Base-by-base conservation (phyloP, 2,888 invertebrate genomes). In the Dryococelus australis region DNA sequence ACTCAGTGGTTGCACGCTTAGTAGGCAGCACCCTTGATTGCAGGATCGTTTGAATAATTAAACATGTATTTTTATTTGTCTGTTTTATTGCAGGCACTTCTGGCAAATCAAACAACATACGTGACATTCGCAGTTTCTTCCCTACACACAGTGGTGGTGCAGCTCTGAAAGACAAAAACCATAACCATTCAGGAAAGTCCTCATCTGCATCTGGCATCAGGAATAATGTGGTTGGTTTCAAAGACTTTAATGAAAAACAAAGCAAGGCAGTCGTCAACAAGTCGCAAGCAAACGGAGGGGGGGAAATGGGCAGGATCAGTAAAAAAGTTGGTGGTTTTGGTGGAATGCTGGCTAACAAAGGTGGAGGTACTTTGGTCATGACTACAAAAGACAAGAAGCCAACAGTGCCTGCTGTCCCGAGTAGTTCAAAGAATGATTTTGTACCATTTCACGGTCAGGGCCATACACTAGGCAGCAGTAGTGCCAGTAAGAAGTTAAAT, bases 191-290 rank as follows among this genome's bases (percentile, higher is more conserved):
- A 16, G 24, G 16, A n/a, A 65, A 65, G 65, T 35, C 35, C 35
- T 65, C 65, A 65, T 65, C 20, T 65, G 16, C n/a, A 2, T 0
- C 65, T 8, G n/a, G 24, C 16, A 20, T 65, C 20, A 65, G 6
- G n/a, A 65, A 65, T 9, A 65, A 65, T 65, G 85, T 86, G 51
- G 43, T 78, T 43, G 90, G 89, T 83, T 87, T 91, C 24, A 90
- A 89, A 78, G 92, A 92, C 88, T 88, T 92, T 5, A 91, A 91
- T 9, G 91, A 90, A 28, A 88, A 85, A 78, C 47, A 47, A 47
- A 16, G 47, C 47, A 47, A 16, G 10, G 47, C 47, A 5, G 47
- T 16, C 65, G 16, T 0, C 65, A 65, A 65, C 8, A n/a, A 65
- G 65, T 65, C n/a, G 16, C n/a, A 8, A 65, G n/a, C 8, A 24